Conservation (phyloP, 2,797 vertebrate species). For the Melanotaenia nigrans region DNA sequence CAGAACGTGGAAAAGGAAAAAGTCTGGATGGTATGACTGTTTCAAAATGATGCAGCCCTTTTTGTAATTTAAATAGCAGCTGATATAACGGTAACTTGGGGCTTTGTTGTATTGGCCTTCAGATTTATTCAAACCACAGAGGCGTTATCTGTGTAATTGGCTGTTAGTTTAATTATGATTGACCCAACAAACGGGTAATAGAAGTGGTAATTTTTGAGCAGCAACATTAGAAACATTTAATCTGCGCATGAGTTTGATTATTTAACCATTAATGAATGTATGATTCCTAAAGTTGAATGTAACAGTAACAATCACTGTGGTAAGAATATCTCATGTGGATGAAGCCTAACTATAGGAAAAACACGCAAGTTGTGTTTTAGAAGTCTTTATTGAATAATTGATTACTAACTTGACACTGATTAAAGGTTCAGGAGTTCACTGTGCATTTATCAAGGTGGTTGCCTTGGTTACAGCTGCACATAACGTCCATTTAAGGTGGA, state of each 20-base stretch:
- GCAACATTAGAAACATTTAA: conserved; percentile 6
- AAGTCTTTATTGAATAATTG: conserved; percentile 14
- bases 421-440: conserved; percentile 14
- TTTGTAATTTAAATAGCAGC: background rate
- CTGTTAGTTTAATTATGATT: conserved; percentile 6
- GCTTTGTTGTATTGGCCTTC: background rate
- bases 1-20: background rate
- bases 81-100: background rate
- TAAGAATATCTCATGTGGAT: background rate
- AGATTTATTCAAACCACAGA: background rate
- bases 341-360: background rate
- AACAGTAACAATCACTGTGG: background rate
- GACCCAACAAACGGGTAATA: background rate
- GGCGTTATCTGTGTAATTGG: background rate
- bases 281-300: conserved; percentile 3
- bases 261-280: conserved; percentile 15
- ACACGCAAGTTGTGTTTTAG: conserved; percentile 5
- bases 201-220: background rate
- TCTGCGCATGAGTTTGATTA: conserved; percentile 27
- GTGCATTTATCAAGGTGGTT: conserved; percentile 28
- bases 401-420: conserved; percentile 6
- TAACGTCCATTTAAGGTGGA: background rate
- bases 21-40: background rate
- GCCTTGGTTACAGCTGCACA: conserved; percentile 10
- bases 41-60: background rate